These are phyloP conservation scores for Anabacerthia variegaticeps DNA, from an alignment of 2,797 vertebrate genomes.

Conservation along the genomic window DNA sequence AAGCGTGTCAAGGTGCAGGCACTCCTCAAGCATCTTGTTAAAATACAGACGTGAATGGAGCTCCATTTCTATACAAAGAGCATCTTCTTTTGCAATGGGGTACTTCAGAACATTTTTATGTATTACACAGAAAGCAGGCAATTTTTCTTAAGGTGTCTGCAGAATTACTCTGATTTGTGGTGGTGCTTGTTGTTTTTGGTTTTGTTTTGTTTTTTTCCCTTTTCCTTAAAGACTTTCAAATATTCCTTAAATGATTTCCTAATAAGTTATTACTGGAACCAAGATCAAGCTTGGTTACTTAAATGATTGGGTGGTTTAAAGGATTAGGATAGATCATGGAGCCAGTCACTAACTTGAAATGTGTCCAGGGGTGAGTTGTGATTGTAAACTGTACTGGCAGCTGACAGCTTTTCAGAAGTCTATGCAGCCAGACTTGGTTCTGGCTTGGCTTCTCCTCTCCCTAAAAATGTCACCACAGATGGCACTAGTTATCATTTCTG, in stretches of 20 bases:
- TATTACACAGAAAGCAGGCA: neutral
- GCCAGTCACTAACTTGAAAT: neutral
- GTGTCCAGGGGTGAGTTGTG: neutral
- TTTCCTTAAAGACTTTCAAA: neutral
- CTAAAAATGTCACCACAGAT: neutral
- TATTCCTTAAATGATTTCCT: neutral
- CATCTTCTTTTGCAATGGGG: neutral
- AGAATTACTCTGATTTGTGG: neutral
- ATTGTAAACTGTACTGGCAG: neutral
- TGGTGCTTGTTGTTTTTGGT: neutral
- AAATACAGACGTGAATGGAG: neutral
- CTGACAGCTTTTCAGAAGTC: conserved; percentile 4
- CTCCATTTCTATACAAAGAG: neutral
- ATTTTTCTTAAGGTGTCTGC: neutral
- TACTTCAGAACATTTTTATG: neutral
- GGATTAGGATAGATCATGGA: neutral
- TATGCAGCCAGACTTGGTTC: neutral
- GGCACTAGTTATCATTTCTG: neutral
- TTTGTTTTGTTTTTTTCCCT: neutral
- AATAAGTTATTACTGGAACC: neutral
- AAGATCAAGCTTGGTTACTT: neutral
- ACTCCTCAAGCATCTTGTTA: neutral
- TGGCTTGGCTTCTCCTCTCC: neutral
- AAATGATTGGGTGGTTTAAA: neutral
- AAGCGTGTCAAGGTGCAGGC: neutral